Evolutionary conservation across 1,140 invertebrate species (phyloP), one percentile per base, ranked within the genome.

Genomic region (Monomorium pharaonis): DNA sequence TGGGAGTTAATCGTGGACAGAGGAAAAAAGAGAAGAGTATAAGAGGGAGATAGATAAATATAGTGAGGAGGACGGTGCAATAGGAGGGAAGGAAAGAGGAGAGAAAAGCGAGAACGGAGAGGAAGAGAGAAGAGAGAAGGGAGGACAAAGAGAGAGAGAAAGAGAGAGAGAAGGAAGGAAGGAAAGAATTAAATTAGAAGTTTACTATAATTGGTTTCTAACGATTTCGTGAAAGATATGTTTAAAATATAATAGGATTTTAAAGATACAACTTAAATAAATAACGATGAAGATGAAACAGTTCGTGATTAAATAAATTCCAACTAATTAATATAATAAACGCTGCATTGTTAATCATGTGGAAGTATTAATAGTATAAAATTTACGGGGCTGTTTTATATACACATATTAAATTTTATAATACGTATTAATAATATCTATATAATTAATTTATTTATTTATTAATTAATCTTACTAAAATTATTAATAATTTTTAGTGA

Each of bases 21-120:
- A 42, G 21, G 21, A 56, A 21, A 21, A 60, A 58, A 58, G 37
- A 44, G 42, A 58, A 42, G 21, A 58, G 21, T 42, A 69, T 77
- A 54, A 58, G 65, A 72, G 37, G 37, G 69, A 47, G 49, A 44
- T 47, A 37, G 67, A 70, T 67, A 67, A 65, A 65, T 24, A 47
- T 67, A 67, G 10, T 2, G 27, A 24, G 60, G n/a, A 24, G 14
- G 44, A 81, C 21, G 16, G 37, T 37, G 33, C 3, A 81, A 65
- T 47, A 42, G 21, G 18, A 51, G 27, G 14, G 37, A 62, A 44
- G 49, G n/a, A 56, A 42, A 2, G 16, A 58, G 56, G 54, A 58
- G 54, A 58, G 54, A 33, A 62, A 62, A 62, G 18, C 49, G 24
- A 42, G 51, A 58, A 54, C 0, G 5, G 37, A 44, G 24, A 37